Conservation (phyloP, 2,888 invertebrate genomes). For the Coecobrya sp. region DNA sequence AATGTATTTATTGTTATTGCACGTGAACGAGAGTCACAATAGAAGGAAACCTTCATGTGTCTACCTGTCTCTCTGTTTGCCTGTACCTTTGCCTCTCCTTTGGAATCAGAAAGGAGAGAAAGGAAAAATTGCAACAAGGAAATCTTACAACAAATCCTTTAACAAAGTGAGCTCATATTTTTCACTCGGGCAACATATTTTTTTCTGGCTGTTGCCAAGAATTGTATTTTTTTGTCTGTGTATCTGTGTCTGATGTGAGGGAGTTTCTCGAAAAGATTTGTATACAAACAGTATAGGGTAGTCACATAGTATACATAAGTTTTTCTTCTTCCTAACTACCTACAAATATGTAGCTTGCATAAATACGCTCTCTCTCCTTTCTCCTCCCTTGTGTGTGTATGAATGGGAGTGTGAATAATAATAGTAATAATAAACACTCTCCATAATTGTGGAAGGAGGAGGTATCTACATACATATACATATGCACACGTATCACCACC, state of each 20-base stretch:
- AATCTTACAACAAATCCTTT: slow-evolving; percentile 77
- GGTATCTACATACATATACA: not conserved
- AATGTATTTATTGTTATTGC: slow-evolving; percentile 40
- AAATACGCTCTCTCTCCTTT: not conserved
- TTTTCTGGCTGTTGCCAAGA: slow-evolving; percentile 61
- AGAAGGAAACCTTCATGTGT: not conserved
- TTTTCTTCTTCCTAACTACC: not conserved
- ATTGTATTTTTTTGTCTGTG: not conserved
- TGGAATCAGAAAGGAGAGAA: slow-evolving; percentile 11
- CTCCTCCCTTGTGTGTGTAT: not conserved
- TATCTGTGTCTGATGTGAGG: not conserved
- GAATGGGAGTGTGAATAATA: not conserved
- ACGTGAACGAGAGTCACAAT: not conserved
- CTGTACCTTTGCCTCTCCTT: not conserved
- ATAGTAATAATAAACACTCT: slow-evolving; percentile 67
- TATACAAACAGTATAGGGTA: not conserved
- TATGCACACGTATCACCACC: slow-evolving; percentile 23
- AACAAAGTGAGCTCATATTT: slow-evolving; percentile 79
- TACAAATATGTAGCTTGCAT: not conserved
- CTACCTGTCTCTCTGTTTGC: not conserved
- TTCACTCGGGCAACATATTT: slow-evolving; percentile 24
- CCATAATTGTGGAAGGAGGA: slow-evolving; percentile 65
- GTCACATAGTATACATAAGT: not conserved
- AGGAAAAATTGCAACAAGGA: slow-evolving; percentile 72
- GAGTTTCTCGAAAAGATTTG: slow-evolving; percentile 21